These are phyloP conservation scores for Phyllotis vaccarum DNA, from an alignment of 2,797 vertebrate genomes.

Conservation along the genomic window DNA sequence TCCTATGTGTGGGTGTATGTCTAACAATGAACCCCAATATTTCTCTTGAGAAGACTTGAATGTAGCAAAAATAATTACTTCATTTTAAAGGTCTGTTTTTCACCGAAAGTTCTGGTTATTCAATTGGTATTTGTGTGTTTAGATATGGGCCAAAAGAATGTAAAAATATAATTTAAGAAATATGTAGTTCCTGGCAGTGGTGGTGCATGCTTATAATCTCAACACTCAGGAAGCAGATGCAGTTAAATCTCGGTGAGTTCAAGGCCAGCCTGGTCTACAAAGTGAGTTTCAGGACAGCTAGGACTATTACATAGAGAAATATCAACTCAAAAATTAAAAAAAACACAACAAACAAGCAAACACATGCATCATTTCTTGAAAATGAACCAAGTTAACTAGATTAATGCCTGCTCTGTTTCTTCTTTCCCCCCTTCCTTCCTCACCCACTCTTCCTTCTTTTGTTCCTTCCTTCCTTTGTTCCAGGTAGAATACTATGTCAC, in stretches of 20 bases:
- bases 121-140: constrained; percentile 17
- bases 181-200: too few species aligned
- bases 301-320: too few species aligned
- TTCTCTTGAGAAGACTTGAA: background rate
- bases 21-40: background rate
- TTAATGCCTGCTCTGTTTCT: background rate
- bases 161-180: background rate
- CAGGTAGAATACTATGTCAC: background rate
- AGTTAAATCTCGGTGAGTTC: too few species aligned
- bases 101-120: constrained; percentile 6
- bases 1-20: background rate
- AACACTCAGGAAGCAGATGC: too few species aligned
- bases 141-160: constrained; percentile 9
- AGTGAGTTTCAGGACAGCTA: too few species aligned
- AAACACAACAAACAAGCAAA: too few species aligned
- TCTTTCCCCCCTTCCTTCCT: background rate
- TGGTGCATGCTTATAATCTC: too few species aligned
- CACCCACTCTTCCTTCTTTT: background rate
- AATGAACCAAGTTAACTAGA: background rate
- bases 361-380: background rate
- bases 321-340: too few species aligned
- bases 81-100: constrained; percentile 17
- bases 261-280: too few species aligned
- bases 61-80: constrained; percentile 3
- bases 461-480: background rate